Percentiles rank a stretch among this genome's conserved stretches.
Conservation (phyloP, 2,113 vertebrate genomes). For the Elaphurus davidianus region DNA sequence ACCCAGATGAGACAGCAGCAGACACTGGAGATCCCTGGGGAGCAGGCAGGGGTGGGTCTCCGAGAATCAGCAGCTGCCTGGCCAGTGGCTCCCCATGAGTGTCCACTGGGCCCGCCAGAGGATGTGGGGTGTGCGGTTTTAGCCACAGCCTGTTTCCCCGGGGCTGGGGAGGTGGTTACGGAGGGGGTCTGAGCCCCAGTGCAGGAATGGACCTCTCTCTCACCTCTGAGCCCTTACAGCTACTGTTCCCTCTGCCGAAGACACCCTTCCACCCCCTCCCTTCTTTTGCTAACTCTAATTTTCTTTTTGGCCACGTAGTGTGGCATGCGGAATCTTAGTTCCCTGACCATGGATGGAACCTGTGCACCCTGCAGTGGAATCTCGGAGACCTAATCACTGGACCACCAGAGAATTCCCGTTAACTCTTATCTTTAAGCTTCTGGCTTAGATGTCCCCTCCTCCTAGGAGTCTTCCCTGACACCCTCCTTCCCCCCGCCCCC, state of each 20-base stretch:
- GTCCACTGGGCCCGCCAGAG: neutral
- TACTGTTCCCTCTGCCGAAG: neutral
- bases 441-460: neutral
- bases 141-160: neutral
- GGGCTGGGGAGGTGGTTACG: neutral
- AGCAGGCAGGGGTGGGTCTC: neutral
- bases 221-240: neutral
- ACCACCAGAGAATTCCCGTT: neutral
- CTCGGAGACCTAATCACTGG: neutral
- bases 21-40: neutral
- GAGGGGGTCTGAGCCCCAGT: neutral
- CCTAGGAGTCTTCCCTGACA: neutral
- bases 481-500: neutral
- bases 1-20: neutral
- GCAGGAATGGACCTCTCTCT: neutral
- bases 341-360: neutral
- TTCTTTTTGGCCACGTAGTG: neutral
- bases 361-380: neutral
- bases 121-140: rapidly evolving
- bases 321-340: neutral
- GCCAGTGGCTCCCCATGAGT: neutral
- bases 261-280: neutral
- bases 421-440: neutral
- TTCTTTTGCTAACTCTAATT: neutral
- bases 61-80: neutral